phyloP scores from a whole-genome alignment of 2,888 invertebrate species.

The Chesias legatella region DNA sequence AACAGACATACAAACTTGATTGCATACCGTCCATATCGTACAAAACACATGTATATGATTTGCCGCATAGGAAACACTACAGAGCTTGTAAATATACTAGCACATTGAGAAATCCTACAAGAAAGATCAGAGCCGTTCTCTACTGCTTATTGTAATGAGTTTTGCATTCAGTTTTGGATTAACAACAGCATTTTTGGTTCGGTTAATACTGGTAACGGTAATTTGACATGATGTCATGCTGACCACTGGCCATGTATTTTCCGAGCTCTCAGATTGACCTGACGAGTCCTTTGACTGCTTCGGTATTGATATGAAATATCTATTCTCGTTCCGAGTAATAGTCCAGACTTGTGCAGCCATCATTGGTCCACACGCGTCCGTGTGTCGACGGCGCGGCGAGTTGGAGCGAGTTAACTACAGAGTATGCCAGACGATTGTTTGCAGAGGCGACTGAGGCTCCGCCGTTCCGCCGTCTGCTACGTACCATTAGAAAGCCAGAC shows the following conservation, averaged over 20 bases:
- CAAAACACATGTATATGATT: constrained; percentile 28
- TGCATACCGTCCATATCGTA: background rate
- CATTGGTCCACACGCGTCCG: no score
- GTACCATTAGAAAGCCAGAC: constrained; percentile 70
- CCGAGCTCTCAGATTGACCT: no score
- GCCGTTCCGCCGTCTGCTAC: constrained; percentile 31
- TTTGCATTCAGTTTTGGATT: constrained; percentile 11
- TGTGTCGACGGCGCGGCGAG: no score
- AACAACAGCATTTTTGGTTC: constrained; percentile 13
- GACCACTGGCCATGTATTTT: no score
- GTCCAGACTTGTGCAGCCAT: no score
- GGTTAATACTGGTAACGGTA: constrained; percentile 7
- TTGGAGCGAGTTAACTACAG: no score
- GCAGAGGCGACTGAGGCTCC: constrained; percentile 13
- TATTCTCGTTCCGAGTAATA: no score
- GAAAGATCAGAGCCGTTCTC: constrained; percentile 36
- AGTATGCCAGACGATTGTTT: constrained; percentile 14
- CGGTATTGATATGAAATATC: no score
- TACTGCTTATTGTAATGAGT: constrained; percentile 24
- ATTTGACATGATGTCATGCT: constrained; percentile 18
- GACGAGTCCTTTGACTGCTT: no score
- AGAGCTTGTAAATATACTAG: constrained; percentile 34
- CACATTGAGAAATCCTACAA: constrained; percentile 47
- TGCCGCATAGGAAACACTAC: constrained; percentile 34
- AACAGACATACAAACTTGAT: background rate